Conservation (phyloP, 2,113 vertebrate species). For the Nettapus auritus region DNA sequence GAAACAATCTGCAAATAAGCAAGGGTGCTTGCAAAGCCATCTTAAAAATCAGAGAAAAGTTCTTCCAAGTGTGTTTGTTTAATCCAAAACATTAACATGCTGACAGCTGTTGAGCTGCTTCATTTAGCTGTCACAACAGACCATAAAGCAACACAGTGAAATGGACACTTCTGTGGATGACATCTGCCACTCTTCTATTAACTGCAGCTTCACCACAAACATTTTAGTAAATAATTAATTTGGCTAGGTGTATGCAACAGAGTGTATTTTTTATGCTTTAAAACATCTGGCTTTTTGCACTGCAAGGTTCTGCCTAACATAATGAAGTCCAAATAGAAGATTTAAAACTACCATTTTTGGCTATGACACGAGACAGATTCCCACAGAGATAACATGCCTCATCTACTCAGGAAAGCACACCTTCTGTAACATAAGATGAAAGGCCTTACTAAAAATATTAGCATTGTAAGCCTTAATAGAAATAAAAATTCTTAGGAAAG, state of each 20-base stretch:
- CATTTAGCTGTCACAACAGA: conserved; percentile 45
- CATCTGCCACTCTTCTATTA: conserved; percentile 49
- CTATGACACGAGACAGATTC: background rate
- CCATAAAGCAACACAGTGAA: background rate
- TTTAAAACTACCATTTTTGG: conserved; percentile 30
- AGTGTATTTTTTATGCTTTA: conserved; percentile 25
- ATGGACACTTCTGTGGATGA: conserved; percentile 51
- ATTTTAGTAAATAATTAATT: conserved; percentile 54
- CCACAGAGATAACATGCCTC: conserved; percentile 11
- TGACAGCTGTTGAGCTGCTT: conserved; percentile 38
- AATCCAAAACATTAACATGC: conserved; percentile 11
- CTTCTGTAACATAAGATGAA: conserved; percentile 11
- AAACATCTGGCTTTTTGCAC: conserved; percentile 67
- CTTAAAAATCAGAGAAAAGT: conserved; percentile 46
- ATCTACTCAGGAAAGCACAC: conserved; percentile 16
- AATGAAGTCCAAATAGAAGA: conserved; percentile 30
- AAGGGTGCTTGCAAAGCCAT: background rate
- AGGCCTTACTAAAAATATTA: conserved; percentile 35
- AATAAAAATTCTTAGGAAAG: conserved; percentile 10
- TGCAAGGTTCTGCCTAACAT: conserved; percentile 14
- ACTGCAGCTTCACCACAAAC: conserved; percentile 26
- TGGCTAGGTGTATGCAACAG: conserved; percentile 50
- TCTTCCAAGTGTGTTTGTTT: conserved; percentile 49
- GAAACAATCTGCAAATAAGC: background rate
- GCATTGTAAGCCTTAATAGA: background rate